A percentile compares a stretch with the other conserved stretches of the same genome.
phyloP scores from a whole-genome alignment of 2,113 vertebrate species.

The Capreolus pygargus region DNA sequence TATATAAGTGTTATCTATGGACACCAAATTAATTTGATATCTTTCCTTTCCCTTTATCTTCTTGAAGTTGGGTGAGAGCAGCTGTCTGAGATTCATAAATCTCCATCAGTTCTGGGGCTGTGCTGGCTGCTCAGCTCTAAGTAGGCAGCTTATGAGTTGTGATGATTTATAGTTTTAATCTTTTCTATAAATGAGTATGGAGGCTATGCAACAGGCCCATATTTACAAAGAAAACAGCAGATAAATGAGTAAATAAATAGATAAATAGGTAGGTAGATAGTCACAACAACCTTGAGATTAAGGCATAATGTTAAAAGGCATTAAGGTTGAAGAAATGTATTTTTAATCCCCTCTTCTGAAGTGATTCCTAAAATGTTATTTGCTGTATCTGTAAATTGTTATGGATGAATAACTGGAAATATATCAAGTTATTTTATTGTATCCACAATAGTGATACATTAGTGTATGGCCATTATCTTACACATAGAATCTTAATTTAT shows the following conservation, averaged over 20 bases:
- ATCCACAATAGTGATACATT: neutral
- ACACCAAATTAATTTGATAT: constrained; percentile 47
- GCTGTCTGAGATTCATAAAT: constrained; percentile 50
- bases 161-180: constrained; percentile 71
- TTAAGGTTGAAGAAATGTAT: neutral
- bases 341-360: neutral
- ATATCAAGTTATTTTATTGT: neutral
- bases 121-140: constrained; percentile 13
- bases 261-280: constrained; percentile 15
- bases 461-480: neutral
- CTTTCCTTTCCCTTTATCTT: constrained; percentile 46
- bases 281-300: constrained; percentile 21
- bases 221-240: constrained; percentile 42
- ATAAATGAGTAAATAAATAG: constrained; percentile 47
- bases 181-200: constrained; percentile 57
- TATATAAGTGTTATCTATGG: neutral
- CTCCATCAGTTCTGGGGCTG: constrained; percentile 37
- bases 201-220: neutral
- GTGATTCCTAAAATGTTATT: neutral
- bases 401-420: neutral
- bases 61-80: constrained; percentile 35
- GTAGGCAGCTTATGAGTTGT: constrained; percentile 36
- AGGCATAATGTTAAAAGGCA: neutral
- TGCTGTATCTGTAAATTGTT: neutral
- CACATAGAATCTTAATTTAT: neutral